Percentiles rank a stretch among this genome's conserved stretches.
phyloP scores from a whole-genome alignment of 1,140 invertebrate genomes.

The Drusus annulatus region DNA sequence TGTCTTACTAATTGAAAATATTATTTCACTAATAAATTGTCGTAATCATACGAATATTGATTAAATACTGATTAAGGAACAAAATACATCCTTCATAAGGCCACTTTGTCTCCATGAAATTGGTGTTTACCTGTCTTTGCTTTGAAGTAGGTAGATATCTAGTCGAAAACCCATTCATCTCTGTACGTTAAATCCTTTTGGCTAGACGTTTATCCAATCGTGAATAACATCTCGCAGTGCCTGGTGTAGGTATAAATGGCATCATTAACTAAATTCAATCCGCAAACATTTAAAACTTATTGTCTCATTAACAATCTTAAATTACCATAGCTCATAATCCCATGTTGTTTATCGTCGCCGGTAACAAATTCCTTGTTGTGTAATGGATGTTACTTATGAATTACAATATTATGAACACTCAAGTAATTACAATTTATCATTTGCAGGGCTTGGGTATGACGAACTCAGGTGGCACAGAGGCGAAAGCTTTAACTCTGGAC shows the following conservation, averaged over 20 bases:
- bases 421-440: too few species aligned
- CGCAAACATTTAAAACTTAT: constrained; percentile 1
- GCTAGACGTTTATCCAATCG: not conserved
- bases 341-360: constrained; percentile 9
- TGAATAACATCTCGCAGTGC: not conserved
- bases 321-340: constrained; percentile 19
- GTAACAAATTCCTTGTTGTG: not conserved
- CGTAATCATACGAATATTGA: too few species aligned
- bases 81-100: not conserved
- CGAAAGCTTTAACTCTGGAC: too few species aligned
- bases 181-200: not conserved
- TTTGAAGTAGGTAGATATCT: not conserved
- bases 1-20: too few species aligned
- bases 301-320: constrained; percentile 24
- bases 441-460: too few species aligned
- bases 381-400: too few species aligned
- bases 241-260: constrained; percentile 1
- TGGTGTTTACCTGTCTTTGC: not conserved
- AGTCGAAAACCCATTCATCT: not conserved
- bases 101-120: not conserved
- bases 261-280: constrained; percentile 18
- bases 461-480: too few species aligned
- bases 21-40: too few species aligned
- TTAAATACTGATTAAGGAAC: too few species aligned
- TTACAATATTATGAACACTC: too few species aligned